A percentile compares a stretch with the other conserved stretches of the same genome.
These are phyloP conservation scores for Enteromius paludinosus DNA, from an alignment of 2,797 vertebrate genomes.

Conservation along the genomic window DNA sequence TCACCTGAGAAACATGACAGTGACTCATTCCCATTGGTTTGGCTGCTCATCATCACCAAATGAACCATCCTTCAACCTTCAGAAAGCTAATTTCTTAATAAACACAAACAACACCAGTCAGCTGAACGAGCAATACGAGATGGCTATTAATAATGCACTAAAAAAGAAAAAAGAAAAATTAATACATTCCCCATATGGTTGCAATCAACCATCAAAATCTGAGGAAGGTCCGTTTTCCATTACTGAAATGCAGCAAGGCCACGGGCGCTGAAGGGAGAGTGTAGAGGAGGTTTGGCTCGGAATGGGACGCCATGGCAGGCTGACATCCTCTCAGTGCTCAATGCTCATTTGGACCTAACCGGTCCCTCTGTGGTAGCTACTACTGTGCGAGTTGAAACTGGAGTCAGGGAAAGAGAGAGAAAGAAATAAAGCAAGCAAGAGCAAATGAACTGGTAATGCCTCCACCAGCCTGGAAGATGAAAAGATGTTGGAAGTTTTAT, in stretches of 20 bases:
- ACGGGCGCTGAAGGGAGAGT: slow-evolving; percentile 36
- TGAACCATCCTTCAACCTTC: slow-evolving; percentile 2
- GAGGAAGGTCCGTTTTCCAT: slow-evolving; percentile 65
- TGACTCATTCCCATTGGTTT: background rate
- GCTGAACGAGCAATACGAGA: slow-evolving; percentile 42
- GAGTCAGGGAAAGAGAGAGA: slow-evolving; percentile 23
- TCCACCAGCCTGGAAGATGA: slow-evolving; percentile 47
- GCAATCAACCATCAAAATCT: slow-evolving; percentile 72
- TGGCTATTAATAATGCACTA: slow-evolving; percentile 53
- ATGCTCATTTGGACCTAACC: slow-evolving; percentile 52
- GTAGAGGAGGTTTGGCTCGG: slow-evolving; percentile 52
- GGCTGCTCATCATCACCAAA: background rate
- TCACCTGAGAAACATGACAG: slow-evolving; percentile 22
- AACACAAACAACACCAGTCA: slow-evolving; percentile 30
- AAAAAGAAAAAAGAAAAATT: slow-evolving; percentile 41
- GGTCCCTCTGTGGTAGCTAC: slow-evolving; percentile 49
- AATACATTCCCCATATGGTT: slow-evolving; percentile 67
- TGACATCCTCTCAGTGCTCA: slow-evolving; percentile 58
- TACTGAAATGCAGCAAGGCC: slow-evolving; percentile 54
- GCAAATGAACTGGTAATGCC: slow-evolving; percentile 46
- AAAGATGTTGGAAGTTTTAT: slow-evolving; percentile 44
- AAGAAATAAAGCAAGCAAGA: background rate
- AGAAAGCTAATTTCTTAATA: slow-evolving; percentile 26
- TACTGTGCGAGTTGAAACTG: slow-evolving; percentile 53
- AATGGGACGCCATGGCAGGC: slow-evolving; percentile 54